These are phyloP conservation scores for Adelosebastes latens DNA, from an alignment of 2,797 vertebrate genomes.

Conservation along the genomic window DNA sequence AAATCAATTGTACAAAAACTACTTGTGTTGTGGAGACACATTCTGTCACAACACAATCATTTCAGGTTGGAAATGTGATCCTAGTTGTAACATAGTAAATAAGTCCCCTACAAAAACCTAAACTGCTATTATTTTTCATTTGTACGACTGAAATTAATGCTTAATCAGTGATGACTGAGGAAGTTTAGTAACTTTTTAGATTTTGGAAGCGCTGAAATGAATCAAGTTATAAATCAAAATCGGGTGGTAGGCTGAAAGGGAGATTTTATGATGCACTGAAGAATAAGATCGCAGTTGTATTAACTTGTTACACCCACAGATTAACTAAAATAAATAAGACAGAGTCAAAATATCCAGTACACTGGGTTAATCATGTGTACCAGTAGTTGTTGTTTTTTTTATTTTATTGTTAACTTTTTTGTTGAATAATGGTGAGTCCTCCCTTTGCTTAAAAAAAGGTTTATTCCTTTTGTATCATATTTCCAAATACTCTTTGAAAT, in stretches of 20 bases:
- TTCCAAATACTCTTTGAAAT: not conserved
- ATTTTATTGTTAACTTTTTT: not conserved
- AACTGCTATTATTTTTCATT: not conserved
- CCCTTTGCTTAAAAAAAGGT: not conserved
- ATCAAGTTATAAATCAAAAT: not conserved
- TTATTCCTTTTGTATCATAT: not conserved
- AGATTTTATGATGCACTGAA: not conserved
- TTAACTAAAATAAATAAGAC: not conserved
- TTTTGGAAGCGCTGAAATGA: not conserved
- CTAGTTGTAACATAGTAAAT: not conserved
- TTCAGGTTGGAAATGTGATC: too few relatives aligned
- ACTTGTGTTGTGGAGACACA: not conserved
- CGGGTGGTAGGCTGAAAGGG: not conserved
- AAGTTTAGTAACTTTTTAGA: not conserved
- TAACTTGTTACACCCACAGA: not conserved
- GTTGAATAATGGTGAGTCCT: not conserved
- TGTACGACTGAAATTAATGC: too few relatives aligned
- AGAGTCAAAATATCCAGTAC: not conserved
- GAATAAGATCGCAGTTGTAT: not conserved
- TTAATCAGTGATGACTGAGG: too few relatives aligned
- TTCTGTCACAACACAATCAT: not conserved
- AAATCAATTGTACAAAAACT: not conserved
- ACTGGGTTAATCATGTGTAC: not conserved
- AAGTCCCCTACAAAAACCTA: not conserved
- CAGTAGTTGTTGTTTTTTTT: not conserved